Evolutionary conservation across 2,888 invertebrate species (phyloP).

Genomic region (Tillus elongatus): DNA sequence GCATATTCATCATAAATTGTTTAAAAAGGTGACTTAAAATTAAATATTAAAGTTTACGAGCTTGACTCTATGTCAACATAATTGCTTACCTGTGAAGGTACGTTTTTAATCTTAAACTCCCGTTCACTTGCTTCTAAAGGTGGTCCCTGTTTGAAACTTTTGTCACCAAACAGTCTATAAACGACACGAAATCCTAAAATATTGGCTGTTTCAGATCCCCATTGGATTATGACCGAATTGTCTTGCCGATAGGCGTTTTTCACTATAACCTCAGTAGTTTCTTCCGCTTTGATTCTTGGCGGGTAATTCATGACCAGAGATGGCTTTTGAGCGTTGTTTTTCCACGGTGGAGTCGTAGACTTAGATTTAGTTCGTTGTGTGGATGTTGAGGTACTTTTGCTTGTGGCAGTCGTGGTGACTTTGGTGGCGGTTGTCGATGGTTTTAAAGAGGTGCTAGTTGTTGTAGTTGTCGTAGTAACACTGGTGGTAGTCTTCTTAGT

Average conservation of each 20-base stretch:
- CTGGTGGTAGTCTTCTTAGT: slow-evolving; percentile 28
- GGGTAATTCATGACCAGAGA: slow-evolving; percentile 64
- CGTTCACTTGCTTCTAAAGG: slow-evolving; percentile 81
- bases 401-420: slow-evolving; percentile 36
- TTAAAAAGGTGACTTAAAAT: too few relatives aligned
- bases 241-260: slow-evolving; percentile 80
- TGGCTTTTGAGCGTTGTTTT: slow-evolving; percentile 51
- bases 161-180: slow-evolving; percentile 81
- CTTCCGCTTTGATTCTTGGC: slow-evolving; percentile 52
- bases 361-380: slow-evolving; percentile 30
- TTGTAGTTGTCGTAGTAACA: slow-evolving; percentile 29
- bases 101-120: slow-evolving; percentile 88
- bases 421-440: slow-evolving; percentile 32
- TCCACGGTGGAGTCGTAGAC: slow-evolving; percentile 31
- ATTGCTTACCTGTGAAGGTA: slow-evolving; percentile 67
- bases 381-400: slow-evolving; percentile 29
- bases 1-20: too few relatives aligned
- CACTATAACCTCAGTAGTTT: slow-evolving; percentile 68
- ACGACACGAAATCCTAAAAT: slow-evolving; percentile 85
- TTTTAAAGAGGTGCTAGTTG: slow-evolving; percentile 22
- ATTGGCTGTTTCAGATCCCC: slow-evolving; percentile 82
- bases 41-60: too few relatives aligned
- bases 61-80: not conserved
- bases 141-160: slow-evolving; percentile 82
- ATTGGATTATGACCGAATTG: slow-evolving; percentile 80